phyloP scores from a whole-genome alignment of 2,797 vertebrate species.

The Scleropages formosus region DNA sequence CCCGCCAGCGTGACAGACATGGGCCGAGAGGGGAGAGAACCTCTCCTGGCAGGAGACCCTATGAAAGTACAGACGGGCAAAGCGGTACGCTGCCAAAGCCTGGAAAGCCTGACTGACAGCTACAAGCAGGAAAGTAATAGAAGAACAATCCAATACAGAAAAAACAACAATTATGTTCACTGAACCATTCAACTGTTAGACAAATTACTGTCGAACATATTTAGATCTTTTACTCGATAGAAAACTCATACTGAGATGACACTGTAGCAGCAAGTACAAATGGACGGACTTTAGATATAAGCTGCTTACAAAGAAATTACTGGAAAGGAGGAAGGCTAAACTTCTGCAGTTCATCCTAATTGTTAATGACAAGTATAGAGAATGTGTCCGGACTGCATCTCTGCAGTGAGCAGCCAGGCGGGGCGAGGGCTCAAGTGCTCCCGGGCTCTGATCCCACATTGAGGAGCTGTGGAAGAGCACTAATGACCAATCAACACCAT shows the following conservation, averaged over 20 bases:
- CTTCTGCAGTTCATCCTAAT: conserved; percentile 46
- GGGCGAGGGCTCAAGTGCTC: conserved; percentile 43
- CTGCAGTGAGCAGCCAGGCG: conserved; percentile 48
- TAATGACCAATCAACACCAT: conserved; percentile 78
- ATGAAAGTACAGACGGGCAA: conserved; percentile 4
- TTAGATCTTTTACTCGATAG: background rate
- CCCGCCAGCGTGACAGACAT: conserved; percentile 36
- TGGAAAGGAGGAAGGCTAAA: conserved; percentile 45
- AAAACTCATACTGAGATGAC: conserved; percentile 13
- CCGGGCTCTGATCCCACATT: conserved; percentile 26
- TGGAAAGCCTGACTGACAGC: conserved; percentile 52
- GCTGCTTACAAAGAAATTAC: conserved; percentile 28
- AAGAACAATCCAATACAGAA: conserved; percentile 44
- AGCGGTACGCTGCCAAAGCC: conserved; percentile 18
- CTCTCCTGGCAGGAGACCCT: conserved; percentile 33
- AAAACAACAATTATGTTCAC: conserved; percentile 23
- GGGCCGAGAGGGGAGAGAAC: conserved; percentile 49
- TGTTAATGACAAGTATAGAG: conserved; percentile 46
- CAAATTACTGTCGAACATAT: conserved; percentile 23
- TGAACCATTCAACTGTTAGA: conserved; percentile 10
- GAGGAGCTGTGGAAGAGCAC: conserved; percentile 58
- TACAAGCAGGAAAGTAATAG: conserved; percentile 52
- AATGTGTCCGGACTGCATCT: conserved; percentile 41
- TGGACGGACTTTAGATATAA: conserved; percentile 24
- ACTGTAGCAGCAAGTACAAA: background rate